phyloP scores from a whole-genome alignment of 2,888 invertebrate genomes.

The Seira ritae region DNA sequence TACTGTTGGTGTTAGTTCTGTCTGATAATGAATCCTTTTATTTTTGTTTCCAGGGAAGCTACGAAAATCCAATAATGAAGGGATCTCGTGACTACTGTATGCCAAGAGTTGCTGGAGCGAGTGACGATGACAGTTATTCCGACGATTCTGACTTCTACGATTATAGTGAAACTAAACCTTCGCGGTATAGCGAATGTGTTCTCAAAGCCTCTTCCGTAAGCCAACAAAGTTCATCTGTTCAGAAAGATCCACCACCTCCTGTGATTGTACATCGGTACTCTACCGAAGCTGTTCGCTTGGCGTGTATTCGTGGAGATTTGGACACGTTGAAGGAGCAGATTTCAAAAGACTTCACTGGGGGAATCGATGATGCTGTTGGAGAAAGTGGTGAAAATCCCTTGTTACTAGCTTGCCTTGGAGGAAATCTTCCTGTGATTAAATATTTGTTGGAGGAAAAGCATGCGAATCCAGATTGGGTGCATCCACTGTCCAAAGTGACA shows the following conservation, averaged over 20 bases:
- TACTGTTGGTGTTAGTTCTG: too few species aligned
- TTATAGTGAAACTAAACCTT: not conserved
- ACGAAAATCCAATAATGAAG: too few species aligned
- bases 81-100: too few species aligned
- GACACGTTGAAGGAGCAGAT: conserved; percentile 35
- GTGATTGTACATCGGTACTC: not conserved
- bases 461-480: conserved; percentile 28
- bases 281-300: conserved; percentile 25
- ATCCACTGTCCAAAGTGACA: conserved; percentile 15
- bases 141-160: not conserved
- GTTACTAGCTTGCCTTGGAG: conserved; percentile 28
- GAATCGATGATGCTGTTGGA: conserved; percentile 20
- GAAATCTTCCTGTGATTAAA: conserved; percentile 26
- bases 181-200: not conserved
- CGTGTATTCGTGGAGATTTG: conserved; percentile 39
- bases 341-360: not conserved
- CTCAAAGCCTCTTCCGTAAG: too few species aligned
- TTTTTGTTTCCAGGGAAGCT: too few species aligned
- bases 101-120: not conserved
- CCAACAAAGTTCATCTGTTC: too few species aligned
- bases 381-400: conserved; percentile 35
- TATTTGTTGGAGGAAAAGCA: conserved; percentile 35
- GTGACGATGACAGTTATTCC: not conserved
- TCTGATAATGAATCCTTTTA: too few species aligned
- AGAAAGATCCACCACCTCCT: too few species aligned